Conservation (phyloP, 1,140 invertebrate genomes). For the Vollenhovia emeryi region DNA sequence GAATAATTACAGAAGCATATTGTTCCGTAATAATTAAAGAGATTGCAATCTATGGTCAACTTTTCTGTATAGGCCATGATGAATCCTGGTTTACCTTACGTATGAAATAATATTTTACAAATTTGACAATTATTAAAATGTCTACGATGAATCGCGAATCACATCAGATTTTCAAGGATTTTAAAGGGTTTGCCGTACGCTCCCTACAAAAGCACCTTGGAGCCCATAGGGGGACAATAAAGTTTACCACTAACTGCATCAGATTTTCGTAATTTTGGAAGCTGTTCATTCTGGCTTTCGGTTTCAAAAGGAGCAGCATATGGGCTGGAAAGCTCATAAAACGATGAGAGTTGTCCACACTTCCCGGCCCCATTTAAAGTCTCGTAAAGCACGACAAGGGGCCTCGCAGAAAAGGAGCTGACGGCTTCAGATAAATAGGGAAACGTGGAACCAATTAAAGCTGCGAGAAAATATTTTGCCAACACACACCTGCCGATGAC, state of each 20-base stretch:
- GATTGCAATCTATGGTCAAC: too few species aligned
- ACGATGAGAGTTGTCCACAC: slow-evolving; percentile 75
- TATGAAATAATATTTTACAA: too few species aligned
- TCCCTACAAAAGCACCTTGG: too few species aligned
- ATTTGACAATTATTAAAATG: too few species aligned
- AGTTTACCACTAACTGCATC: too few species aligned
- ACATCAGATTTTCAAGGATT: too few species aligned
- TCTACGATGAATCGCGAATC: neutral
- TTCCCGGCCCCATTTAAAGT: slow-evolving; percentile 70
- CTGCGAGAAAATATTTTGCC: slow-evolving; percentile 35
- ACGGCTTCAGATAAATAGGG: slow-evolving; percentile 11
- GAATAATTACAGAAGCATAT: too few species aligned
- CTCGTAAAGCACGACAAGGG: slow-evolving; percentile 65
- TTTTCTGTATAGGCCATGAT: too few species aligned
- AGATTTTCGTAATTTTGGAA: neutral
- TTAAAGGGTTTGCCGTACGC: too few species aligned
- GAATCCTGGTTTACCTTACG: too few species aligned
- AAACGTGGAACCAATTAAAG: slow-evolving; percentile 16
- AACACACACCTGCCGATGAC: neutral
- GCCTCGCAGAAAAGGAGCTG: slow-evolving; percentile 13
- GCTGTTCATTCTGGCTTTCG: neutral
- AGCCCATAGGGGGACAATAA: too few species aligned
- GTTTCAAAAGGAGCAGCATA: slow-evolving; percentile 6
- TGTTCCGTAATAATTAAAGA: too few species aligned
- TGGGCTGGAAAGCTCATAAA: slow-evolving; percentile 70